Evolutionary conservation across 2,113 vertebrate species (phyloP), one percentile per base, ranked within the genome.

Genomic region (Urocynchramus pylzowi): DNA sequence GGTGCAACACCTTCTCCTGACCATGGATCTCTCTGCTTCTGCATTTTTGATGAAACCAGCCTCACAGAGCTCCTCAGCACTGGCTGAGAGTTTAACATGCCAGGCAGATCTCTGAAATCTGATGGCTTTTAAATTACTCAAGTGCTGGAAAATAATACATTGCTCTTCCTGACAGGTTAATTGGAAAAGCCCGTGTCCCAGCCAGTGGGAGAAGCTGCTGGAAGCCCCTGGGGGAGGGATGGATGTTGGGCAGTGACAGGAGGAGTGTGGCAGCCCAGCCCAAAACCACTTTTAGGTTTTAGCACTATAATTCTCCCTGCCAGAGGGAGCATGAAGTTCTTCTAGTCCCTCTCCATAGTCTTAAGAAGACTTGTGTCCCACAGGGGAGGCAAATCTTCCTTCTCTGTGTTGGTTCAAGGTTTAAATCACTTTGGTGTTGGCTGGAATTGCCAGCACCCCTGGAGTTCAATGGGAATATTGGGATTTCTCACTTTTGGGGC

Each of bases 141-240:
- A 68, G 85, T 74, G 73, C 76, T 88, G 85, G 68, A 60, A 77
- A 95, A 95, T 52, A 92, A 96, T 92, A 61, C 93, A 95, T 96
- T 92, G 90, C 92, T 96, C 92, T 96, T 94, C 71, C 90, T 97
- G 96, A 96, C 96, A 96, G 92, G 73, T 96, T 97, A 96, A 97
- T 96, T 96, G 93, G 83, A 90, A 96, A 96, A 95, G 33, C 53
- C 76, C 11, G 88, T 82, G 95, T 77, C 84, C 1, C 4, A 93
- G 69, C 16, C 76, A 53, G 52, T 27, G 41, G n/a, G 69, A 97
- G 77, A 71, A 92, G 77, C 77, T 95, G 73, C 80, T 91, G 49
- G 47, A 89, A 92, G 65, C 5, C 3, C 78, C 90, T 84, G 56
- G 52, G 35, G 20, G 90, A 96, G 73, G 69, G 68, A 93, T 68